Conservation (phyloP, 2,797 vertebrate species). For the Botia kubotai region DNA sequence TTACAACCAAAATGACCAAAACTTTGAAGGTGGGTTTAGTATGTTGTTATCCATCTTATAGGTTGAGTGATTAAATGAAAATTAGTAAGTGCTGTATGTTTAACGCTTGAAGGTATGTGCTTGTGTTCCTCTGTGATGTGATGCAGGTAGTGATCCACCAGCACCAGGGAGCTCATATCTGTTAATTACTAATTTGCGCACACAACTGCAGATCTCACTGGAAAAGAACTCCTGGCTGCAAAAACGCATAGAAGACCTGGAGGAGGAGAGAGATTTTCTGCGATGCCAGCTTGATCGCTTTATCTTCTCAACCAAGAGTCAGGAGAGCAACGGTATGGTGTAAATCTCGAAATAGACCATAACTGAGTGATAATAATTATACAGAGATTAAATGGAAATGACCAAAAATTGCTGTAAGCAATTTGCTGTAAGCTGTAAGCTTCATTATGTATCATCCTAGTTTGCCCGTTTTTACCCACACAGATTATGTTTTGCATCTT, state of each 20-base stretch:
- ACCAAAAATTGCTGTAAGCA: too few species aligned
- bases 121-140: constrained; percentile 3
- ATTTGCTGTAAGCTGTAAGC: too few species aligned
- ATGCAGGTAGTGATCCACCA: constrained; percentile 65
- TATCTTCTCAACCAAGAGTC: constrained; percentile 85
- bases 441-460: too few species aligned
- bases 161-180: constrained; percentile 79
- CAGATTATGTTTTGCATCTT: background rate
- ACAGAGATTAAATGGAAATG: background rate
- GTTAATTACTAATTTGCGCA: constrained; percentile 84
- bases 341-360: background rate
- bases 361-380: background rate
- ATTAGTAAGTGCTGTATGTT: background rate
- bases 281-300: constrained; percentile 90
- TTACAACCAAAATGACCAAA: constrained; percentile 81
- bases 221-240: constrained; percentile 92
- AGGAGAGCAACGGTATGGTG: constrained; percentile 76
- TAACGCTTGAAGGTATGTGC: background rate
- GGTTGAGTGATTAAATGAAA: background rate
- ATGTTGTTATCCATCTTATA: background rate
- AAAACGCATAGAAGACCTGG: constrained; percentile 90
- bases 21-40: constrained; percentile 80
- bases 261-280: constrained; percentile 90
- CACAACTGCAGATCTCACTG: constrained; percentile 89
- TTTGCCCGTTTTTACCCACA: too few species aligned